These are phyloP conservation scores for Scarus forsteni DNA, from an alignment of 2,797 vertebrate genomes.

Conservation along the genomic window DNA sequence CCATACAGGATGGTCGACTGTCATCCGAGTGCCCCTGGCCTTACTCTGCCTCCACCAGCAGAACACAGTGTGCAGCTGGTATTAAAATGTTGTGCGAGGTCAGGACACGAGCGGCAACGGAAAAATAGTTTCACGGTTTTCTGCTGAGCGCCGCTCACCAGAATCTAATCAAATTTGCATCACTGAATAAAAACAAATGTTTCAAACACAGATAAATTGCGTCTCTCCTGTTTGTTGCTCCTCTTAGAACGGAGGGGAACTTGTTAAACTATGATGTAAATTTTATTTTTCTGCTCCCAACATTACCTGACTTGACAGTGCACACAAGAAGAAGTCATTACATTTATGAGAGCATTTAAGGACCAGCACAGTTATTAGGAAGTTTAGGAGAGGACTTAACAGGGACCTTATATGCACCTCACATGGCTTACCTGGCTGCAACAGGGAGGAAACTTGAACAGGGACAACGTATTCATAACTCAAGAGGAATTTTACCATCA, in stretches of 20 bases:
- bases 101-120: slow-evolving; percentile 27
- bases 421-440: slow-evolving; percentile 23
- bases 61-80: slow-evolving; percentile 55
- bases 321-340: slow-evolving; percentile 19
- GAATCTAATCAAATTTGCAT: slow-evolving; percentile 24
- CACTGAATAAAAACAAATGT: slow-evolving; percentile 22
- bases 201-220: slow-evolving; percentile 8
- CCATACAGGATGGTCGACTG: slow-evolving; percentile 58
- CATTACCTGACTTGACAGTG: slow-evolving; percentile 27
- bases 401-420: slow-evolving; percentile 9
- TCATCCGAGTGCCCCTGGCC: slow-evolving; percentile 66
- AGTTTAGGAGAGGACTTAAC: slow-evolving; percentile 13
- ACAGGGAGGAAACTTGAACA: not conserved
- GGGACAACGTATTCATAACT: not conserved
- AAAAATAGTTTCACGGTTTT: slow-evolving; percentile 42
- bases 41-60: slow-evolving; percentile 44
- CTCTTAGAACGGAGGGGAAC: not conserved
- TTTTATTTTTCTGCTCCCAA: slow-evolving; percentile 19
- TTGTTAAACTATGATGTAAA: slow-evolving; percentile 12
- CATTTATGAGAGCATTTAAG: slow-evolving; percentile 22
- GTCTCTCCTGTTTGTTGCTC: not conserved
- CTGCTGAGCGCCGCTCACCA: not conserved
- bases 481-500: too few species aligned
- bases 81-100: slow-evolving; percentile 58
- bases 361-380: slow-evolving; percentile 22